phyloP scores from a whole-genome alignment of 2,888 invertebrate genomes.

The Nomada ferruginata region DNA sequence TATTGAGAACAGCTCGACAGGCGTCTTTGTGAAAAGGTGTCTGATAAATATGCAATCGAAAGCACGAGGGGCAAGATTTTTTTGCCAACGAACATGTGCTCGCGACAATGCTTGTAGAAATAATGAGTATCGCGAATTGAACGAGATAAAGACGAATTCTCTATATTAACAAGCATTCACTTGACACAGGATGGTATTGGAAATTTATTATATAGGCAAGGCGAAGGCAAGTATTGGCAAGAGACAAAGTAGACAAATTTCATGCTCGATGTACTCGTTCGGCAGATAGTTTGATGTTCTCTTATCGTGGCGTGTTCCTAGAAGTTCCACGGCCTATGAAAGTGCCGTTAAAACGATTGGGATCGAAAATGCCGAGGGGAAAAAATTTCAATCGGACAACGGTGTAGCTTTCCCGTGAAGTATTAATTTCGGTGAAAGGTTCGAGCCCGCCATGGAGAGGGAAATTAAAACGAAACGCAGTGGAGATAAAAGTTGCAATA shows the following conservation, averaged over 20 bases:
- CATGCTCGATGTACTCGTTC: neutral
- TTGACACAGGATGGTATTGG: no score
- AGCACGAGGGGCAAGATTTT: neutral
- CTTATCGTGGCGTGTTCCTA: neutral
- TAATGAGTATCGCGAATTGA: no score
- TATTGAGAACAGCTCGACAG: neutral
- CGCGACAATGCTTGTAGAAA: no score
- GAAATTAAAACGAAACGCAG: neutral
- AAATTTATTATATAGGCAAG: no score
- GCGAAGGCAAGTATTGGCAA: slow-evolving; percentile 4
- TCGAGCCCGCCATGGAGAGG: neutral
- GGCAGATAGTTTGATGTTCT: neutral
- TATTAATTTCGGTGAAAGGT: neutral
- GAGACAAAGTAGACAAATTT: neutral
- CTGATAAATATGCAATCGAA: neutral
- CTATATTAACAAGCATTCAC: no score
- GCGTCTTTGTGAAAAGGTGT: neutral
- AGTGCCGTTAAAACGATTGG: neutral
- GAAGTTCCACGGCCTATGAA: slow-evolving; percentile 1
- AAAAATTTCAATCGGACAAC: neutral
- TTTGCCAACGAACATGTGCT: neutral
- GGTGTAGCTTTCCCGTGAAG: neutral
- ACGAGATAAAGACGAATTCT: no score
- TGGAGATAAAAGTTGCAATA: neutral
- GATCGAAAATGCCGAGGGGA: neutral